Evolutionary conservation across 30 jellyfish, hydroid and myxozoan species (phyloP), one percentile per base, ranked within the genome.

Genomic region (Haliclystus octoradiatus): DNA sequence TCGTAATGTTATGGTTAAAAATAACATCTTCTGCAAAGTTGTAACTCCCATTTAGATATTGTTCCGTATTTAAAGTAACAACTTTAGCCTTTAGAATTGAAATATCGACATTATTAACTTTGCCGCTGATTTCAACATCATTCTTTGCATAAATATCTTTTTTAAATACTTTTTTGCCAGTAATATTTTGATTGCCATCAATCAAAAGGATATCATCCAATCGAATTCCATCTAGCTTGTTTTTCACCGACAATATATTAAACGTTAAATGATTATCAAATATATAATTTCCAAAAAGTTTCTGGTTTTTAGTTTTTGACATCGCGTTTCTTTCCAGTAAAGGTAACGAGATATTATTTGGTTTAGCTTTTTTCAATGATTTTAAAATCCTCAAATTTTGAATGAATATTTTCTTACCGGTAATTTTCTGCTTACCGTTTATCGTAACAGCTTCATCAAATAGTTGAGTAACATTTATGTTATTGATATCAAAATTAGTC

Each of bases 11-110:
- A 53, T 26, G 12, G 7, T 50, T 31, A 3, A 68, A 65, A 40
- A 23, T 34, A n/a, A 51, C 75, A 53, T 57, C 50, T 12, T 34
- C 24, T 12, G 74, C 12, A n/a, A 69, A 68, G 0, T 3, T 24
- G 49, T 69, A 57, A 3, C 35, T 52, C 23, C 96, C 96, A 30
- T 61, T 31, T 28, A 86, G 49, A 13, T 79, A 53, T 40, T 86
- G 96, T 24, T 68, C 68, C 5, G 86, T 49, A 15, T 31, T 33
- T 22, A 26, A 53, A 26, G 87, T 70, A 57, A 86, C 69, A 1
- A 68, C 50, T 9, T 52, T 74, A 7, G 49, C 68, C 4, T 73
- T 72, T 26, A 86, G 74, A 0, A 26, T 31, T 2, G 84, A 2
- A 7, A 73, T 62, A 47, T 79, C 73, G 0, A 86, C 77, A 1